Conservation (phyloP, 2,888 invertebrate species). For the Philereme transversata region DNA sequence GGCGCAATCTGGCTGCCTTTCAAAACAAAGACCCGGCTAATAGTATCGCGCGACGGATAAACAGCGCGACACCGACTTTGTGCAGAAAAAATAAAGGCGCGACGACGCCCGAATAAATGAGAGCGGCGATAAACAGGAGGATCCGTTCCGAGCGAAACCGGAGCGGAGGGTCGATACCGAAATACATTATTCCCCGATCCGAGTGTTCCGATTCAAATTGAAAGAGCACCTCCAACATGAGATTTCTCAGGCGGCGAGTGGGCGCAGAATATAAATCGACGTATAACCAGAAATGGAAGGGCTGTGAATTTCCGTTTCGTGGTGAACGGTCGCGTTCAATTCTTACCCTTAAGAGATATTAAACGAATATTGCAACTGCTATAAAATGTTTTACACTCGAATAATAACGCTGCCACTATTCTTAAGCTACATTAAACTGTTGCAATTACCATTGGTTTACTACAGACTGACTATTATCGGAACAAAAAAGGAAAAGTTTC, state of each 20-base stretch:
- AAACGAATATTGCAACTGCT: conserved; percentile 44
- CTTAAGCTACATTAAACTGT: conserved; percentile 33
- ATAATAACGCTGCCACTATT: conserved; percentile 26
- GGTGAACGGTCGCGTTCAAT: conserved; percentile 62
- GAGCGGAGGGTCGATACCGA: conserved; percentile 81
- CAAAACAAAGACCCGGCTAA: conserved; percentile 78
- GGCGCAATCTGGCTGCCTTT: conserved; percentile 71
- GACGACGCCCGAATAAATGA: conserved; percentile 83
- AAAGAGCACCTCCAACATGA: conserved; percentile 84
- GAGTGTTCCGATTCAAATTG: conserved; percentile 84
- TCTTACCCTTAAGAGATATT: conserved; percentile 52
- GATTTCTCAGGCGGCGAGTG: conserved; percentile 83
- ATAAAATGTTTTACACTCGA: conserved; percentile 34
- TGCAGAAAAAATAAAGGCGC: conserved; percentile 82
- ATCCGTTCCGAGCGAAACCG: conserved; percentile 77
- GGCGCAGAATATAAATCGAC: conserved; percentile 84
- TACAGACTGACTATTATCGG: conserved; percentile 34
- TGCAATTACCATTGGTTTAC: conserved; percentile 38
- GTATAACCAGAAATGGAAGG: conserved; percentile 82
- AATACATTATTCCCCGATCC: conserved; percentile 84
- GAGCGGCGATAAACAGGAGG: conserved; percentile 82
- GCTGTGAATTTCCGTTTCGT: conserved; percentile 77
- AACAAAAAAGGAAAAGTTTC: conserved; percentile 35
- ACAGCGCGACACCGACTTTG: conserved; percentile 75
- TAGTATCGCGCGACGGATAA: conserved; percentile 75